Percentiles rank a stretch among this genome's conserved stretches.
phyloP scores from a whole-genome alignment of 2,113 vertebrate species.

The Hypanus sabinus region DNA sequence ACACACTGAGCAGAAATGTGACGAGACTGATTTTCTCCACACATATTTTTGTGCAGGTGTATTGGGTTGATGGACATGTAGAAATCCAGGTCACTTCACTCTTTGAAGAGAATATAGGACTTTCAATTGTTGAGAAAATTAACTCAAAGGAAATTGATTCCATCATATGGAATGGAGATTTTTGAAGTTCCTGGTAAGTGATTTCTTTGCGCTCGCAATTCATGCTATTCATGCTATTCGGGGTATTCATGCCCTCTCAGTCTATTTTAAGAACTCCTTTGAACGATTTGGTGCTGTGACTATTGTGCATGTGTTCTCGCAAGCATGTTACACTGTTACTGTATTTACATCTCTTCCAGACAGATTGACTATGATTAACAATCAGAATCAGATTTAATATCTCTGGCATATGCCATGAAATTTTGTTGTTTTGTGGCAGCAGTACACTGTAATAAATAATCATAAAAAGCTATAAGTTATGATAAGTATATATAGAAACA shows the following conservation, averaged over 20 bases:
- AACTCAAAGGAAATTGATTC: background rate
- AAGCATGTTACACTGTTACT: background rate
- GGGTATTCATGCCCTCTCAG: background rate
- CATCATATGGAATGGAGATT: background rate
- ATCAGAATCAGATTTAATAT: no score
- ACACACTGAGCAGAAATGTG: background rate
- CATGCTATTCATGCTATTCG: background rate
- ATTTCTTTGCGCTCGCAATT: background rate
- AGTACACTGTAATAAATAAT: no score
- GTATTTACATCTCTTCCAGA: no score
- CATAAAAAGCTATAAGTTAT: no score
- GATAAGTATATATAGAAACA: no score
- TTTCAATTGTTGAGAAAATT: background rate
- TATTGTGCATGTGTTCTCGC: background rate
- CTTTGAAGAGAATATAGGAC: background rate
- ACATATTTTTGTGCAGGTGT: background rate
- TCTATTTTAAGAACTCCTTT: background rate
- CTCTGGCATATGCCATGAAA: no score
- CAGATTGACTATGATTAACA: no score
- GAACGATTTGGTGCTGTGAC: background rate
- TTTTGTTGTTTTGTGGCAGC: no score
- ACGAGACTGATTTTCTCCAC: background rate
- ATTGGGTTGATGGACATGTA: background rate
- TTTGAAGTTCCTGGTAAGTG: background rate
- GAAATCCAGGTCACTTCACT: background rate